Base-by-base conservation (phyloP, 2,888 invertebrate genomes). In the Cheilosia soror region DNA sequence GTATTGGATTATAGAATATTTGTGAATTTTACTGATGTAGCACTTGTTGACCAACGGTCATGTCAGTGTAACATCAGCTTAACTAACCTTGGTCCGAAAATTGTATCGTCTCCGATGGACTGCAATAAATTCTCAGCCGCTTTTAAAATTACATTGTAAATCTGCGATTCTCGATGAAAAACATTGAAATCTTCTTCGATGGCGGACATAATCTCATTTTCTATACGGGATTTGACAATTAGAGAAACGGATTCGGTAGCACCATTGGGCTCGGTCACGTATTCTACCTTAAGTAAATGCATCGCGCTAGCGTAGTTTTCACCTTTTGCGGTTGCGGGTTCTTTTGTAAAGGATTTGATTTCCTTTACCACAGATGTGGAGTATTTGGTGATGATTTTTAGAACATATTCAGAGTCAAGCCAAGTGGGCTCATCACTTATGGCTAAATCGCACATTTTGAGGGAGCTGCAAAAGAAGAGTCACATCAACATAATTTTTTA, bases 301-400 rank as follows among this genome's bases (percentile, higher is more conserved):
- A 91, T 87, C 4, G 85, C 85, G 79, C 90, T 90, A 2, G 88
- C 89, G 75, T 88, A 90, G 77, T 90, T 89, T 83, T 90, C 90
- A 27, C 90, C 90, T 76, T 89, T 90, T 1, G 72, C 87, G 0
- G 89, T 89, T 0, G 90, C 90, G 37, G 89, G 88, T 47, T 85
- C 79, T 47, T 86, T 88, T 31, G 88, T 78, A 65, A 88, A 88
- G 15, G 63, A 79, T 33, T 82, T 80, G 11, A 89, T 77, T 62
- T 82, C 51, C 5, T 68, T 79, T 5, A 88, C 57, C 4, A 81
- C 55, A 33, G 83, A 76, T 31, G 78, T 63, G 31, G 88, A 88
- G 71, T 88, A 87, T 7, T 87, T 80, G 9, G 53, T 76, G n/a
- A 90, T 68, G n/a, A 90, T 88, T 85, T 89, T 89, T 5, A 76